A percentile compares a stretch with the other conserved stretches of the same genome.
These are phyloP conservation scores for Odobenus rosmarus DNA, from an alignment of 2,113 vertebrate genomes.

Conservation along the genomic window DNA sequence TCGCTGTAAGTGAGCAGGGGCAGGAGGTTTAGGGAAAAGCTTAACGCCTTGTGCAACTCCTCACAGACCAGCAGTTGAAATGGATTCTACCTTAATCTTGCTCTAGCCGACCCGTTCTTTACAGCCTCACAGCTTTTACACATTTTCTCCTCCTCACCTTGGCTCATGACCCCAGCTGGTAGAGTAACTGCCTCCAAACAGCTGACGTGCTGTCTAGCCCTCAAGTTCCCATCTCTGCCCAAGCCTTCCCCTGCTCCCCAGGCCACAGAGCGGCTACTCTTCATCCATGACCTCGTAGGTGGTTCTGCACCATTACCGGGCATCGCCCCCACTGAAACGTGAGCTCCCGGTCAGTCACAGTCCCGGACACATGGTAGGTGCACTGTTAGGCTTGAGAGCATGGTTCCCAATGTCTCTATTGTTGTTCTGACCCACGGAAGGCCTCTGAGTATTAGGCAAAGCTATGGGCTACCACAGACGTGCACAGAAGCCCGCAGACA, in stretches of 20 bases:
- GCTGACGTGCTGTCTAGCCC: neutral
- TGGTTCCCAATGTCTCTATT: neutral
- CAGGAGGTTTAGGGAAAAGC: neutral
- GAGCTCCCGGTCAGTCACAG: no score
- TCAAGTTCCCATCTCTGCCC: neutral
- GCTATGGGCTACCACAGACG: neutral
- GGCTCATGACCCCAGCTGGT: neutral
- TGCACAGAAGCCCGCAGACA: neutral
- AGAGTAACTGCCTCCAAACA: neutral
- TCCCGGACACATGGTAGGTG: no score
- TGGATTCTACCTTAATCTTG: neutral
- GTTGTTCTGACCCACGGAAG: neutral
- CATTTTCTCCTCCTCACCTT: neutral
- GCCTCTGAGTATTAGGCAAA: neutral
- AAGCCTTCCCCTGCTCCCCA: neutral
- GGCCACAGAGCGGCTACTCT: neutral
- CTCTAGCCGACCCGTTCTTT: neutral
- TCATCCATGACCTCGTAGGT: no score
- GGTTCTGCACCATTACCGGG: neutral
- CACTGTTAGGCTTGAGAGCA: neutral
- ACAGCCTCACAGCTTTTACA: neutral
- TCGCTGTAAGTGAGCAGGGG: neutral
- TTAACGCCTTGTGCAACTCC: neutral
- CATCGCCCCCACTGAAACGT: neutral
- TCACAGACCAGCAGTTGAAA: neutral